Conservation (phyloP, 1,140 invertebrate genomes). For the Colletes gigas region DNA sequence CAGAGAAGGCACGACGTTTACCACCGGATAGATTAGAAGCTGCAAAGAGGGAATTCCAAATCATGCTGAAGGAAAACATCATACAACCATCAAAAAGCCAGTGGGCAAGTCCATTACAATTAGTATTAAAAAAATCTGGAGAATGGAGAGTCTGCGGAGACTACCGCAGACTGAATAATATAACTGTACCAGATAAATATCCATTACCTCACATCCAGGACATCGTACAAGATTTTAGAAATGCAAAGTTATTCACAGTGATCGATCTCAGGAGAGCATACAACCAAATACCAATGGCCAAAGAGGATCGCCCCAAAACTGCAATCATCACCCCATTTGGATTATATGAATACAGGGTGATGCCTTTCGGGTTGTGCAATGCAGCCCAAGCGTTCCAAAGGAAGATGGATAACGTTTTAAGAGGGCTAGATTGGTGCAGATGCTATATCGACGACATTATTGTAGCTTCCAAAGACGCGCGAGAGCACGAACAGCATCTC, state of each 20-base stretch:
- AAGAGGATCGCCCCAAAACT: conserved; percentile 66
- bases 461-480: conserved; percentile 32
- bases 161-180: conserved; percentile 63
- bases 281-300: not conserved
- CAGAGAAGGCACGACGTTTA: too few relatives aligned
- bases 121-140: conserved; percentile 59
- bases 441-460: conserved; percentile 60
- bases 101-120: conserved; percentile 11
- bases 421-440: conserved; percentile 57
- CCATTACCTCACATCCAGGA: conserved; percentile 69
- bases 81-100: not conserved
- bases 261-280: not conserved
- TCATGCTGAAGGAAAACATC: too few relatives aligned
- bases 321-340: not conserved
- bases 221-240: not conserved
- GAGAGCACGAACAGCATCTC: conserved; percentile 48
- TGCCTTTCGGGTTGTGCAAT: conserved; percentile 58
- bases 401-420: conserved; percentile 65
- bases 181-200: conserved; percentile 73
- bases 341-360: too few relatives aligned
- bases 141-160: conserved; percentile 60
- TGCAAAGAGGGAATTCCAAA: too few relatives aligned
- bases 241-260: not conserved
- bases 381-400: conserved; percentile 61
- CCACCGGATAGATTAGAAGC: too few relatives aligned